Conservation (phyloP, 2,888 invertebrate genomes). For the Xanthia icteritia region DNA sequence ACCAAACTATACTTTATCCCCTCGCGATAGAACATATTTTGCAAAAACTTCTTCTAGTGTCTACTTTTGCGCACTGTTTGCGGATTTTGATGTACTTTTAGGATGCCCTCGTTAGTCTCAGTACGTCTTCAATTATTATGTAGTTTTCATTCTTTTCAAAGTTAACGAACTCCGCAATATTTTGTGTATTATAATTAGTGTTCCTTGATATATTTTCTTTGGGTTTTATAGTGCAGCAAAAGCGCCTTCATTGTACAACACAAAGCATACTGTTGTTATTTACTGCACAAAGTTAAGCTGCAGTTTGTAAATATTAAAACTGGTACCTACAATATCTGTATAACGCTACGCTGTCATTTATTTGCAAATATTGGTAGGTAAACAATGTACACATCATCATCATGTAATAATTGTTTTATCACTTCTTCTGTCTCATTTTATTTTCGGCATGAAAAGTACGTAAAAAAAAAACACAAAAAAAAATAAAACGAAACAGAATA, state of each 20-base stretch:
- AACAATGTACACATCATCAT: too few relatives aligned
- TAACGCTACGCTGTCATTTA: too few relatives aligned
- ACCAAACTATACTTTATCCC: constrained; percentile 69
- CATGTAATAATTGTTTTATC: too few relatives aligned
- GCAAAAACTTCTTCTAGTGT: constrained; percentile 38
- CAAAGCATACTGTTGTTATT: constrained; percentile 9
- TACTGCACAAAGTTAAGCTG: constrained; percentile 7
- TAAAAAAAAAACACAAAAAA: too few relatives aligned
- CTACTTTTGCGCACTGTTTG: constrained; percentile 73
- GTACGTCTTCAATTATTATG: constrained; percentile 70
- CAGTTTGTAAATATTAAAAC: not conserved
- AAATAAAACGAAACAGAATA: too few relatives aligned
- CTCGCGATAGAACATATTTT: constrained; percentile 64
- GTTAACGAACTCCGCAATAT: constrained; percentile 40
- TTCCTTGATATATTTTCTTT: constrained; percentile 32
- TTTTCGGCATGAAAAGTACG: too few relatives aligned
- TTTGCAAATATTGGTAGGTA: too few relatives aligned
- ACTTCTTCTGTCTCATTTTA: too few relatives aligned
- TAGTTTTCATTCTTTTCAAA: constrained; percentile 62
- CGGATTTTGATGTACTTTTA: constrained; percentile 76
- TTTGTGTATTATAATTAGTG: constrained; percentile 54
- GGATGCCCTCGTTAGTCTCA: constrained; percentile 76
- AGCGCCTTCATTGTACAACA: constrained; percentile 26
- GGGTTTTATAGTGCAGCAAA: not conserved
- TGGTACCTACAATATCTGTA: not conserved